A percentile compares a stretch with the other conserved stretches of the same genome.
phyloP scores from a whole-genome alignment of 2,888 invertebrate species.

The Cheilosia scutellata region DNA sequence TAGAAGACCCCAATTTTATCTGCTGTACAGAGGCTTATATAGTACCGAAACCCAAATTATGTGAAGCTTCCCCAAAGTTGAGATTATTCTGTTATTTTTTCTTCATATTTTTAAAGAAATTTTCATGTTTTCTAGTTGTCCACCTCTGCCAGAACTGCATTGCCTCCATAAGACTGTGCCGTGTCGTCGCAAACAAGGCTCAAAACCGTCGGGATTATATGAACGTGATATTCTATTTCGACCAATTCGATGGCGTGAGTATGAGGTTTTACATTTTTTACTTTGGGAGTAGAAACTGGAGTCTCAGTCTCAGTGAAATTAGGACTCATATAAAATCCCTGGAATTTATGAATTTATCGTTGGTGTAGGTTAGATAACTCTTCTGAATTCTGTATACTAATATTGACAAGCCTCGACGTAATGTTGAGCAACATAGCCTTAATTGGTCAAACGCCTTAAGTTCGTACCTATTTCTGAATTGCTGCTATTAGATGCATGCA shows the following conservation, averaged over 20 bases:
- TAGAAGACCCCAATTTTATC: slow-evolving; percentile 19
- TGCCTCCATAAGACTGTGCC: slow-evolving; percentile 10
- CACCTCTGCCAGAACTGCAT: not conserved
- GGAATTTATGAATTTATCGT: too few relatives aligned
- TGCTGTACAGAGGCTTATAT: slow-evolving; percentile 39
- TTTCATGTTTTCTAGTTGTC: not conserved
- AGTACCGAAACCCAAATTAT: not conserved
- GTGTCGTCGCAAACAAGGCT: not conserved
- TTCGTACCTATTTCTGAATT: too few relatives aligned
- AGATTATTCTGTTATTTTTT: not conserved
- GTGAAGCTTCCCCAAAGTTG: slow-evolving; percentile 12
- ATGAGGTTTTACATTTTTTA: not conserved
- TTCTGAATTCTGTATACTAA: too few relatives aligned
- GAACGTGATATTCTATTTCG: slow-evolving; percentile 50
- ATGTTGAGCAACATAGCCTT: too few relatives aligned
- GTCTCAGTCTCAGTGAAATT: too few relatives aligned
- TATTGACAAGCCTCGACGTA: too few relatives aligned
- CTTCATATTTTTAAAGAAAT: not conserved
- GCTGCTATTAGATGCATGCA: too few relatives aligned
- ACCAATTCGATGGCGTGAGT: slow-evolving; percentile 57
- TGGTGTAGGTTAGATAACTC: too few relatives aligned
- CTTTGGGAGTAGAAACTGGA: too few relatives aligned
- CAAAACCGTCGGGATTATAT: not conserved
- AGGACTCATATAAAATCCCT: too few relatives aligned
- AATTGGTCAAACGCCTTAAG: too few relatives aligned